These are phyloP conservation scores for Drosophila auraria DNA, from an alignment of 1,140 invertebrate genomes.

Conservation along the genomic window DNA sequence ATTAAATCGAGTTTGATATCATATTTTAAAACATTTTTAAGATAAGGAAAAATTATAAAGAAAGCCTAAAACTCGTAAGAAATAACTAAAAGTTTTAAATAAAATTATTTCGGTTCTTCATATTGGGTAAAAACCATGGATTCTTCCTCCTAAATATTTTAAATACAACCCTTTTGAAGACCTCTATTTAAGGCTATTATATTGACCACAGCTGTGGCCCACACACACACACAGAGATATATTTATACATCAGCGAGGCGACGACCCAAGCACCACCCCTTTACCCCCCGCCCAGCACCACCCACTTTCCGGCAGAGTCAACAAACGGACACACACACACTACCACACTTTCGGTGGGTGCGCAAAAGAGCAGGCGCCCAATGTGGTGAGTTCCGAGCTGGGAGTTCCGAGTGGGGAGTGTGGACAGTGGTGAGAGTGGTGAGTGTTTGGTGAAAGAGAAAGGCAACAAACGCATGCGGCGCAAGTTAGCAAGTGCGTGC, in stretches of 20 bases:
- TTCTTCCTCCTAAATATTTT: neutral
- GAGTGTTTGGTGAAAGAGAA: constrained; percentile 81
- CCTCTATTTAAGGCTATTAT: constrained; percentile 4
- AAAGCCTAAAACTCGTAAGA: too few species aligned
- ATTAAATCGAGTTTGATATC: too few species aligned
- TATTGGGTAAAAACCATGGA: too few species aligned
- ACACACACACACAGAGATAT: constrained; percentile 24
- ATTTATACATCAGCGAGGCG: constrained; percentile 55
- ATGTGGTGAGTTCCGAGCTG: constrained; percentile 46
- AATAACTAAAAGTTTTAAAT: too few species aligned
- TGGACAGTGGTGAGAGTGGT: constrained; percentile 62
- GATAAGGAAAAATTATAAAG: too few species aligned
- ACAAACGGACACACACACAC: constrained; percentile 74
- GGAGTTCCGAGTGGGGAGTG: constrained; percentile 1
- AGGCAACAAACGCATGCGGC: constrained; percentile 66
- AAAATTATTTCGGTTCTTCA: too few species aligned
- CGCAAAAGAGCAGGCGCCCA: constrained; percentile 62
- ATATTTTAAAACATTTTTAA: too few species aligned
- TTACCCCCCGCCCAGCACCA: constrained; percentile 29
- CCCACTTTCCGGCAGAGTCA: constrained; percentile 64
- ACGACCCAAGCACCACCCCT: constrained; percentile 54
- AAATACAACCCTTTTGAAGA: neutral
- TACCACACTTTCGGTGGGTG: constrained; percentile 52
- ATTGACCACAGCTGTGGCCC: constrained; percentile 24
- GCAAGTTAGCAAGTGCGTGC: constrained; percentile 57